Evolutionary conservation across 2,888 invertebrate species (phyloP), one percentile per base, ranked within the genome.

Genomic region (Hoplodrina blanda): DNA sequence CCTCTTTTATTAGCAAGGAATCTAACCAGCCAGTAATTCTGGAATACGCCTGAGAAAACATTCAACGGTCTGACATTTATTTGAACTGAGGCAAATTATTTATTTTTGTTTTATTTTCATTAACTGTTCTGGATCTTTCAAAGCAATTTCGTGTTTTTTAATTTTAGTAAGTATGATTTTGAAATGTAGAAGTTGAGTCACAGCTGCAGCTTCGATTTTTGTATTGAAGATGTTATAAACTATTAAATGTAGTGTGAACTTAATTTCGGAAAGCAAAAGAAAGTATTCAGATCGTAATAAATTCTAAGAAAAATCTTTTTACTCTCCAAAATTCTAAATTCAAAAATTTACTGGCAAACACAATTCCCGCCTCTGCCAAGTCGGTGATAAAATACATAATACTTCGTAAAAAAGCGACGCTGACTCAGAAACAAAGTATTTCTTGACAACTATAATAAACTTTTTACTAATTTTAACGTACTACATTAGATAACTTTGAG

Each of bases 281-380:
- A 72, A 62, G 60, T 46, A 57, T 71, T 41, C 25, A 17, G 11
- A 49, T 11, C 17, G 44, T 25, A 25, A 62, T 63, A 61, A 56
- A 76, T 44, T 66, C n/a, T 33, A 53, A 25, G 5, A 44, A 60
- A 66, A 20, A n/a, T 56, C 3, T 11, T 59, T 69, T 64, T 53
- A 20, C 17, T 52, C 11, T n/a, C 20, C 6, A 63, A 63, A 53
- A 57, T 66, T 66, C 13, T 11, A n/a, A 62, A 60, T 25, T 37
- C 52, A 20, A 55, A 56, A 69, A 79, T 76, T 69, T 54, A 41
- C 69, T 73, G 76, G 69, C 79, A 76, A 78, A 74, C 68, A 62
- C 68, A 81, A 70, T 69, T 70, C 20, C 67, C 73, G 54, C 76
- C 76, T 83, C 67, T 79, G 76, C 81, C 81, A 81, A 82, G 76